phyloP scores from a whole-genome alignment of 53 echinoderm and acorn worm species.

The Crossaster papposus region DNA sequence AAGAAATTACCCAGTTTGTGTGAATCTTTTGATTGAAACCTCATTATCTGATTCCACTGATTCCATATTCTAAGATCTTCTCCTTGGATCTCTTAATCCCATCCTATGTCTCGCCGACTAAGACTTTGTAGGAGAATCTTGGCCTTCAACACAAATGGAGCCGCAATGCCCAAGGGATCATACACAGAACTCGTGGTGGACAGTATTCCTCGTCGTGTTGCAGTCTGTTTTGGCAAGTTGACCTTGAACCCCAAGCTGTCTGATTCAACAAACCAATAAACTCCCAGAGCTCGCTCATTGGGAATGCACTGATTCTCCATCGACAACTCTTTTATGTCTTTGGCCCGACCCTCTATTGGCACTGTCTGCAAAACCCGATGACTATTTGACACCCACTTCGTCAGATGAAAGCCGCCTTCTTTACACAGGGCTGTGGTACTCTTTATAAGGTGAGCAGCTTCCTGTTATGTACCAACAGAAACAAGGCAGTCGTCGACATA shows the following conservation, averaged over 20 bases:
- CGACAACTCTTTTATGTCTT: constrained; percentile 26
- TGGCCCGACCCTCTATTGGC: constrained; percentile 43
- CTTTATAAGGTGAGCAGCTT: constrained; percentile 25
- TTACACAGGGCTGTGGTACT: constrained; percentile 37
- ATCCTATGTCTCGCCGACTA: constrained; percentile 55
- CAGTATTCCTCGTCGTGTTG: background rate
- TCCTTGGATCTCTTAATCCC: constrained; percentile 52
- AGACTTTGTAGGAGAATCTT: constrained; percentile 72
- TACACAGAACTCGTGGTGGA: constrained; percentile 58
- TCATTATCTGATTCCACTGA: no score
- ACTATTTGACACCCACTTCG: constrained; percentile 53
- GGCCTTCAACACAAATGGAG: constrained; percentile 66
- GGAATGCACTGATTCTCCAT: no score
- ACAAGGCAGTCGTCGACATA: constrained; percentile 55
- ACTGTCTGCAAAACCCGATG: constrained; percentile 25
- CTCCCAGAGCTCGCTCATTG: no score
- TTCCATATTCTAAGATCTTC: background rate
- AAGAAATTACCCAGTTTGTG: no score
- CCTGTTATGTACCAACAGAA: constrained; percentile 11
- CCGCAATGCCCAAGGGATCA: constrained; percentile 77
- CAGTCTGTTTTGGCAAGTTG: no score
- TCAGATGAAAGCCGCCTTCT: constrained; percentile 52
- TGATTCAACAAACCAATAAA: no score
- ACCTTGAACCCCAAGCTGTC: no score
- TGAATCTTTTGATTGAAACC: no score